Conservation (phyloP, 2,888 invertebrate genomes). For the Operophtera brumata region DNA sequence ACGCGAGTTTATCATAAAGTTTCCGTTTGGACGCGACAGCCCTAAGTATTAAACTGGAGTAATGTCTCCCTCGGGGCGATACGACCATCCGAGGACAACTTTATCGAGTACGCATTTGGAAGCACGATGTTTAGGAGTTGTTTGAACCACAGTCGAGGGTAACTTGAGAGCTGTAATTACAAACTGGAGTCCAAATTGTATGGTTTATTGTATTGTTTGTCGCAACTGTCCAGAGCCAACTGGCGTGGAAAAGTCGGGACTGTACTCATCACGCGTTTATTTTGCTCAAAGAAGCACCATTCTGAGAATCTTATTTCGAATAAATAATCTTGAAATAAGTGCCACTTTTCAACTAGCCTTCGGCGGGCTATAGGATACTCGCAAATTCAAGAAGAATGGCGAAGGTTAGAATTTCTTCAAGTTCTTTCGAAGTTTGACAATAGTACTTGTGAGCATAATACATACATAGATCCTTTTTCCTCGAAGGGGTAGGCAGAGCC, state of each 20-base stretch:
- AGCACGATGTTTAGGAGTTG: constrained; percentile 39
- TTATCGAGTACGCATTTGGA: constrained; percentile 49
- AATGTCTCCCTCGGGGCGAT: constrained; percentile 54
- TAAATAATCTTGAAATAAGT: no score
- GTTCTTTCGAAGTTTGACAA: no score
- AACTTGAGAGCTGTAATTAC: constrained; percentile 33
- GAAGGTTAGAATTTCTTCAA: no score
- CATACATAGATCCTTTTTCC: no score
- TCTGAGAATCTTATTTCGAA: background rate
- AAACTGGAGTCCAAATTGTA: constrained; percentile 19
- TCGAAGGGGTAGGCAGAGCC: no score
- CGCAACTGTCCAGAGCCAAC: background rate
- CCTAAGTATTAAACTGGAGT: constrained; percentile 51
- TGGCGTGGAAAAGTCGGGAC: background rate
- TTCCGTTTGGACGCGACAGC: constrained; percentile 40
- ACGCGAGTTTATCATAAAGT: constrained; percentile 39
- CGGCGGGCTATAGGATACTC: no score
- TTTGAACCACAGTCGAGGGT: constrained; percentile 31
- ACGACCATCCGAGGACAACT: constrained; percentile 49
- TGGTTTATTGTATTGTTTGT: constrained; percentile 10
- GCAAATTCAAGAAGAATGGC: no score
- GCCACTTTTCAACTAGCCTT: no score
- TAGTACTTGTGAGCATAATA: no score
- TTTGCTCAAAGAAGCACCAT: background rate
- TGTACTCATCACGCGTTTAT: background rate